Base-by-base conservation (phyloP, 1,140 invertebrate species). In the Temnothorax nylanderi region DNA sequence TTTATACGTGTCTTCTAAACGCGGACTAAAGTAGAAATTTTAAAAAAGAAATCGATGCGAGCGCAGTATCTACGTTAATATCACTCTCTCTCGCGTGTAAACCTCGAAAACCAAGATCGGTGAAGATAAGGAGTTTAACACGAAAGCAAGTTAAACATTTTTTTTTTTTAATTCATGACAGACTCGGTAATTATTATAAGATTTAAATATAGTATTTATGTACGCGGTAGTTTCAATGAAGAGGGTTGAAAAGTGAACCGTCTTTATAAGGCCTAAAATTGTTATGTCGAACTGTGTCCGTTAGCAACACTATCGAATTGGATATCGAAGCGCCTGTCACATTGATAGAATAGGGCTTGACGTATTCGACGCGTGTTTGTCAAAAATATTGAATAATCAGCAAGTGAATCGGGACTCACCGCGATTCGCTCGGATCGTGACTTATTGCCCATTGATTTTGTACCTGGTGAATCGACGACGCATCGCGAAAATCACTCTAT, bases 341-440 rank as follows among this genome's bases (percentile, higher is more conserved):
- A 82, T 89, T 93, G 92, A 91, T 90, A 92, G 92, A 2, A 92
- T 87, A 91, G 92, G 18, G 51, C 91, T 87, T 92, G 86, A 75
- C 64, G 86, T 21, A 44, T 82, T 89, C 93, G 11, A 3, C 8
- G 47, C 58, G 34, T 49, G 51, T 47, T 13, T 60, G 18, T 49
- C 1, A 37, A 41, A 21, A 16, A 62, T 76, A 65, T 54, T 56
- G 49, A 6, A 56, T 47, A 69, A 72, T 58, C 13, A 49, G 1
- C 72, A n/a, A 65, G 1, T 8, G 13, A 26, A 65, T 85, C 44
- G 41, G 3, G 54, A 89, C 89, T 90, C 18, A 90, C 89, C 78
- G 49, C 32, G 37, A 81, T 32, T 51, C 21, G 60, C 2, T 13
- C 26, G 44, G 34, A 56, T 65, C 37, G 56, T 54, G 13, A 88